phyloP scores from a whole-genome alignment of 2,888 invertebrate genomes.

The Neocrepidodera transversa region DNA sequence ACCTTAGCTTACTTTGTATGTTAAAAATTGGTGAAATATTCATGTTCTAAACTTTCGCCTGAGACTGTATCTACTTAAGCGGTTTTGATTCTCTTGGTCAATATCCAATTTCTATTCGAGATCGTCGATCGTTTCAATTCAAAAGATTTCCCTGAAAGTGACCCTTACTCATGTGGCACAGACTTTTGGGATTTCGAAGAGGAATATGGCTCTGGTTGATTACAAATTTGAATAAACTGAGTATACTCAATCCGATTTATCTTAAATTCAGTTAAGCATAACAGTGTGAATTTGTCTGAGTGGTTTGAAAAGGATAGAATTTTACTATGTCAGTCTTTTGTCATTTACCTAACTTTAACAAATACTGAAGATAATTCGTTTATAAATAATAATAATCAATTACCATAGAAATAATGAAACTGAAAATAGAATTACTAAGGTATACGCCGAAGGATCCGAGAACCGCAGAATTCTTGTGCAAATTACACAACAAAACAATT shows the following conservation, averaged over 20 bases:
- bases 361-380: too few species aligned
- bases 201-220: conserved; percentile 15
- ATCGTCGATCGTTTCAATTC: conserved; percentile 44
- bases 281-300: conserved; percentile 22
- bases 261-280: conserved; percentile 7
- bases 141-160: conserved; percentile 52
- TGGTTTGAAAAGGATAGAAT: not conserved
- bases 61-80: conserved; percentile 36
- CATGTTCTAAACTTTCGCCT: not conserved
- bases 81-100: conserved; percentile 50
- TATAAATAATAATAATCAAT: conserved; percentile 10
- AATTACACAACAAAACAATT: conserved; percentile 51
- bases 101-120: conserved; percentile 50
- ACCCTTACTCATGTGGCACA: conserved; percentile 35
- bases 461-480: conserved; percentile 40
- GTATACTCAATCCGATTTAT: conserved; percentile 15
- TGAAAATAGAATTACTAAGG: conserved; percentile 31
- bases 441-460: conserved; percentile 28
- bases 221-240: conserved; percentile 30
- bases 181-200: conserved; percentile 17
- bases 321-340: too few species aligned
- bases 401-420: conserved; percentile 6
- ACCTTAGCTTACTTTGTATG: too few species aligned
- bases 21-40: too few species aligned
- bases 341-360: too few species aligned